These are phyloP conservation scores for Cinara cedri DNA, from an alignment of 2,888 invertebrate species.

Conservation along the genomic window DNA sequence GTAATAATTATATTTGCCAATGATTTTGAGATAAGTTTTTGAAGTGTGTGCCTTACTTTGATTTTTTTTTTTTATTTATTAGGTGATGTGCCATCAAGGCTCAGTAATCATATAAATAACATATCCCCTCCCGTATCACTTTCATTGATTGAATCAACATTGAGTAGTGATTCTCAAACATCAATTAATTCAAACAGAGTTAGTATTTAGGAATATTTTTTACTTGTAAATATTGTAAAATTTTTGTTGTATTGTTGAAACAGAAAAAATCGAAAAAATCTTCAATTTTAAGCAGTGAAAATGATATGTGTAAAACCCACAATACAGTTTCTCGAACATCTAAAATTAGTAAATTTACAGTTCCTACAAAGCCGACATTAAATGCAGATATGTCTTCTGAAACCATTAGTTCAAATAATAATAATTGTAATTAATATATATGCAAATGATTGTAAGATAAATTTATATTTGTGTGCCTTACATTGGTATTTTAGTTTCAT, in stretches of 20 bases:
- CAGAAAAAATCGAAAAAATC: slow-evolving; percentile 9
- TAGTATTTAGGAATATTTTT: slow-evolving; percentile 17
- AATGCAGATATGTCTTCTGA: slow-evolving; percentile 7
- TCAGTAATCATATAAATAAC: slow-evolving; percentile 36
- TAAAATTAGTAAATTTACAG: slow-evolving; percentile 20
- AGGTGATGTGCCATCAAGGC: slow-evolving; percentile 50
- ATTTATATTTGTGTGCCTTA: neutral
- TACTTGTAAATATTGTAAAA: neutral
- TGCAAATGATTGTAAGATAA: slow-evolving; percentile 8
- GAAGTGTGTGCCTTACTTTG: neutral
- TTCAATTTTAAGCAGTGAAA: neutral
- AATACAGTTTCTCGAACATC: neutral
- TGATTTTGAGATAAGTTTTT: slow-evolving; percentile 14
- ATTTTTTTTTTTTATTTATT: slow-evolving; percentile 9
- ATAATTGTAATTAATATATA: slow-evolving; percentile 36
- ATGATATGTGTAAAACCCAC: neutral
- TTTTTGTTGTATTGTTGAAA: neutral
- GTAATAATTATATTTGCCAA: slow-evolving; percentile 21
- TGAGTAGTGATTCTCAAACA: too few species aligned
- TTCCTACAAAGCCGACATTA: slow-evolving; percentile 8
- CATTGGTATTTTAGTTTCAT: neutral
- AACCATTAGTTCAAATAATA: slow-evolving; percentile 8
- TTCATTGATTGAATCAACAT: too few species aligned
- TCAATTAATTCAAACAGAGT: slow-evolving; percentile 38
- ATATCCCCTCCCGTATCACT: neutral